phyloP scores from a whole-genome alignment of 2,888 invertebrate species.

The Perithous albicinctus region DNA sequence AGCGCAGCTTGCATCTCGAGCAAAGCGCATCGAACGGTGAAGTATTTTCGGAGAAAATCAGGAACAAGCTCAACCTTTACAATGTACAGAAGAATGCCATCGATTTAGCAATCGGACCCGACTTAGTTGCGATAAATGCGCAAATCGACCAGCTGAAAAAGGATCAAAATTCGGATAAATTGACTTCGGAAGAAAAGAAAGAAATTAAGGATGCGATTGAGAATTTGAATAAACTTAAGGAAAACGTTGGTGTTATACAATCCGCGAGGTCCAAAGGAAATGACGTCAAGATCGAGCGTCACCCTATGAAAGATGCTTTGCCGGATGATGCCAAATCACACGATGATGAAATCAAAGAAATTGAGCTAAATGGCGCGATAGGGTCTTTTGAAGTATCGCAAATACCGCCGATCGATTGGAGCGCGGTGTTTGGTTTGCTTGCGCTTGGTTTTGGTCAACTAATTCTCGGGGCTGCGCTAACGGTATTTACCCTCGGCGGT shows the following conservation, averaged over 20 bases:
- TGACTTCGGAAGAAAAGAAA: background rate
- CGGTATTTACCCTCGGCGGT: conserved; percentile 60
- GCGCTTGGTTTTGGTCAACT: conserved; percentile 70
- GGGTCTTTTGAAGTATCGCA: conserved; percentile 11
- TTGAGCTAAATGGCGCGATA: conserved; percentile 27
- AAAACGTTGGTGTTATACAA: conserved; percentile 7
- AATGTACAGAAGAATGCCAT: conserved; percentile 55
- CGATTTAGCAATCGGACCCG: conserved; percentile 28
- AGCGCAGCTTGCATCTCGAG: conserved; percentile 8
- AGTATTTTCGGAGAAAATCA: conserved; percentile 12
- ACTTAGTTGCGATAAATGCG: background rate
- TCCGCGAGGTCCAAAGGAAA: background rate
- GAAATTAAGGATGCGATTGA: background rate
- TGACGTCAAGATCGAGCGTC: conserved; percentile 9
- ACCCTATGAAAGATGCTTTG: background rate
- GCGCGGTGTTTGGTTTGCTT: conserved; percentile 46
- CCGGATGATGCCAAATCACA: conserved; percentile 3
- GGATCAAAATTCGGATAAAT: background rate
- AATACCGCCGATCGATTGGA: conserved; percentile 35
- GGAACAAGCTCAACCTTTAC: conserved; percentile 55
- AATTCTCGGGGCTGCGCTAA: conserved; percentile 66
- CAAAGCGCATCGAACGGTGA: conserved; percentile 33
- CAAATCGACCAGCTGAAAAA: background rate
- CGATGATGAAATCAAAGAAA: conserved; percentile 28
- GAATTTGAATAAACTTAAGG: background rate